Base-by-base conservation (phyloP, 2,888 invertebrate species). In the Oscheius sp. region DNA sequence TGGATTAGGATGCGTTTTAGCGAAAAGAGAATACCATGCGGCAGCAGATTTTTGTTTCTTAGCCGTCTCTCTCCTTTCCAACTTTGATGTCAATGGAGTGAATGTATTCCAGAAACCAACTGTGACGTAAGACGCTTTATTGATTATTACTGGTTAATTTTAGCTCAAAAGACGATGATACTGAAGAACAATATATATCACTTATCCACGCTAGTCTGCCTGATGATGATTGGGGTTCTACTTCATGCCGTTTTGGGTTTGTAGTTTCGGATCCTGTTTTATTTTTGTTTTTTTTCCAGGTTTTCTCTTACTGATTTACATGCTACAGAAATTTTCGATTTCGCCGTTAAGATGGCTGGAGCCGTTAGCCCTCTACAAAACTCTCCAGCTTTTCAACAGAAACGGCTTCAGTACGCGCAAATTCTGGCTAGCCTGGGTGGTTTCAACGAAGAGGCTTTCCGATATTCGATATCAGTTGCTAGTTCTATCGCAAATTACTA, bases 21-120 rank as follows among this genome's bases (percentile, higher is more conserved):
- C 82, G 2, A 72, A 78, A 17, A 91, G 92, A 76, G 94, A 95
- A 12, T 92, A 92, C 82, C 88, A 93, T 65, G 92, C 92, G 88
- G 95, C 94, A 1, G 94, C 95, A 26, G 96, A 97, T 87, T 94
- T 97, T 88, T 96, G 95, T 87, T 96, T 95, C 89, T 89, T 98
- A 82, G 91, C 94, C 88, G 94, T 92, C 1, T 92, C 70, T 26
- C 71, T 78, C n/a, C 54, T 79, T 14, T 74, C 75, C n/a, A 71
- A 68, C 41, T 67, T 70, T 32, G n/a, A n/a, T n/a, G n/a, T n/a
- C n/a, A 73, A 78, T n/a, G 59, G 59, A 44, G 26, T 59, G 2
- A 44, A 59, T 68, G 71, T 76, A 4, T 80, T 80, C 68, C 63
- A 63, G 9, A 78, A 69, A 9, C 61, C 61, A 20, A 44, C 65